Base-by-base conservation (phyloP, 2,797 vertebrate species). In the Zalophus californianus region DNA sequence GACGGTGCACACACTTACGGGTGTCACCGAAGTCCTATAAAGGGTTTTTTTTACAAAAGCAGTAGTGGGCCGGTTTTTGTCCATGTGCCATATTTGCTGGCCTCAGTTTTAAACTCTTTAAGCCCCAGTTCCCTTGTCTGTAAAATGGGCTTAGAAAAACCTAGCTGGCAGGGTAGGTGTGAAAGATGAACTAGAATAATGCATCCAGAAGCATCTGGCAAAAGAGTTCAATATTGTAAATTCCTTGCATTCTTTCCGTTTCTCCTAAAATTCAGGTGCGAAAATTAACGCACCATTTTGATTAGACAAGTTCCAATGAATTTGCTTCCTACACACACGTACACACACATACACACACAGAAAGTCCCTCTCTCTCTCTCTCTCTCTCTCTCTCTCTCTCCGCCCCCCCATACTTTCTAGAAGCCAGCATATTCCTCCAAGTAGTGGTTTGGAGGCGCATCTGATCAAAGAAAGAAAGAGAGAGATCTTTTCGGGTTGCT, bases 201-300 rank as follows among this genome's bases (percentile, higher is more conserved):
- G 6, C 25, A 6, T 38, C 2, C 8, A 68, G 13, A n/a, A 41
- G 2, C 58, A 5, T 60, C 38, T 86, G 15, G 12, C 4, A 44
- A n/a, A 91, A 29, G 60, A 21, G 2, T 62, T 91, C 50, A 75
- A 54, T 58, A 8, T 14, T 70, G 73, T 23, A 54, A 54, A 56
- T 44, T 86, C 56, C 10, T 91, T 23, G 18, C 25, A 88, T 90
- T 21, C 56, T 78, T 48, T 91, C 29, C 7, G 52, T 6, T 92
- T 92, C 41, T 96, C 38, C 70, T 84, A 41, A 93, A 96, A 91
- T 94, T 85, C 70, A 84, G 15, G n/a, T 72, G 52, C 50, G 89
- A 62, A n/a, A 89, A 89, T 73, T 88, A 91, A 86, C 18, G 66
- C 38, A 27, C 1, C 10, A 35, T 80, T 93, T 91, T 90, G 27